phyloP scores from a whole-genome alignment of 2,888 invertebrate species.

The Meteorus colon region DNA sequence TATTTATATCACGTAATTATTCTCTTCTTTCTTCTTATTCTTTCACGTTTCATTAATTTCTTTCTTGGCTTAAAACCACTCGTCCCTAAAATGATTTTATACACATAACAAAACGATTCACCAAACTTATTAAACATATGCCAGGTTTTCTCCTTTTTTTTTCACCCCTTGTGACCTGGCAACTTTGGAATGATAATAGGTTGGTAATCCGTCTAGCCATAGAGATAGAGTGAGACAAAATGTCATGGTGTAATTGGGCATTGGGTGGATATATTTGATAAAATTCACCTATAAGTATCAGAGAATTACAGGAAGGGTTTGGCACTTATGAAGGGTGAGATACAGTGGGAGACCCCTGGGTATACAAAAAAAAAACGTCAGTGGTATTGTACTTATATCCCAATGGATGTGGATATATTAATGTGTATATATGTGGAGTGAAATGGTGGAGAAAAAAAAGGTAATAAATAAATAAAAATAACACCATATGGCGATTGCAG shows the following conservation, averaged over 20 bases:
- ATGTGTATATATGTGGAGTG: constrained; percentile 48
- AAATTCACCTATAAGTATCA: constrained; percentile 41
- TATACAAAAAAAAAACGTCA: constrained; percentile 8
- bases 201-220: constrained; percentile 69
- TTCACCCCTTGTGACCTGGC: constrained; percentile 55
- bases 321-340: constrained; percentile 23
- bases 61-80: not conserved
- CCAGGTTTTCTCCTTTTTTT: constrained; percentile 38
- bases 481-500: constrained; percentile 72
- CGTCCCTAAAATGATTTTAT: constrained; percentile 1
- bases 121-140: constrained; percentile 66
- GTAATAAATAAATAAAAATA: constrained; percentile 49
- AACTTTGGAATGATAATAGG: constrained; percentile 68
- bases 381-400: constrained; percentile 51
- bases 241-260: constrained; percentile 62
- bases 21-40: not conserved
- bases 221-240: constrained; percentile 40
- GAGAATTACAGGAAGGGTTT: not conserved
- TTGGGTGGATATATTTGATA: constrained; percentile 31
- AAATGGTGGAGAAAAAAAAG: constrained; percentile 40
- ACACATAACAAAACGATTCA: constrained; percentile 36
- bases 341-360: constrained; percentile 17
- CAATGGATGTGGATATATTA: constrained; percentile 30
- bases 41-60: not conserved
- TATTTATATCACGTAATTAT: not conserved